Evolutionary conservation across 2,113 vertebrate species (phyloP).

Genomic region (Upupa epops): DNA sequence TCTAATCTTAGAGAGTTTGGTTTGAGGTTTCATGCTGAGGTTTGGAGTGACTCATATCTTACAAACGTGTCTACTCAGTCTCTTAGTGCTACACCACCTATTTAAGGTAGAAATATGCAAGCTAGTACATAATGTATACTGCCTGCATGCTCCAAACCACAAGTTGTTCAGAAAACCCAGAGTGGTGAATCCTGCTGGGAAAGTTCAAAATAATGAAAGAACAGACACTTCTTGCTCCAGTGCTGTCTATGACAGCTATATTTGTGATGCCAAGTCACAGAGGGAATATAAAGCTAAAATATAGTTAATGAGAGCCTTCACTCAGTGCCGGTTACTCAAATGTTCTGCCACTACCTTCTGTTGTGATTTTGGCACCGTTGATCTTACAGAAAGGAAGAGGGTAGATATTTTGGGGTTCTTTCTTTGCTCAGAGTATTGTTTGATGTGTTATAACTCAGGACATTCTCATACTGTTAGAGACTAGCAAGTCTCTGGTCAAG

Average conservation of each 20-base stretch:
- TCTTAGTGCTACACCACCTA: slow-evolving; percentile 52
- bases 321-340: background rate
- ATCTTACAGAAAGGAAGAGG: background rate
- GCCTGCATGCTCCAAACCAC: slow-evolving; percentile 66
- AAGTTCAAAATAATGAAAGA: slow-evolving; percentile 66
- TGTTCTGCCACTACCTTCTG: background rate
- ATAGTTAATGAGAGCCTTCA: slow-evolving; percentile 28
- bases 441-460: background rate
- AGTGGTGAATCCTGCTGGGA: slow-evolving; percentile 62
- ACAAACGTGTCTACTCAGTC: slow-evolving; percentile 46
- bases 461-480: background rate
- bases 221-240: slow-evolving; percentile 38
- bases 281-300: slow-evolving; percentile 33
- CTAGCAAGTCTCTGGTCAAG: background rate
- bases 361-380: background rate
- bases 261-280: slow-evolving; percentile 4
- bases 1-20: background rate
- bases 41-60: slow-evolving; percentile 58
- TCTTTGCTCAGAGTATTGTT: background rate
- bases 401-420: background rate
- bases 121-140: slow-evolving; percentile 60
- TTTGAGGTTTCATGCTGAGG: slow-evolving; percentile 66
- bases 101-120: slow-evolving; percentile 66
- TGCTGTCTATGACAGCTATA: slow-evolving; percentile 42
- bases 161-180: slow-evolving; percentile 59